phyloP scores from a whole-genome alignment of 1,140 invertebrate species.

The Telenomus remus region DNA sequence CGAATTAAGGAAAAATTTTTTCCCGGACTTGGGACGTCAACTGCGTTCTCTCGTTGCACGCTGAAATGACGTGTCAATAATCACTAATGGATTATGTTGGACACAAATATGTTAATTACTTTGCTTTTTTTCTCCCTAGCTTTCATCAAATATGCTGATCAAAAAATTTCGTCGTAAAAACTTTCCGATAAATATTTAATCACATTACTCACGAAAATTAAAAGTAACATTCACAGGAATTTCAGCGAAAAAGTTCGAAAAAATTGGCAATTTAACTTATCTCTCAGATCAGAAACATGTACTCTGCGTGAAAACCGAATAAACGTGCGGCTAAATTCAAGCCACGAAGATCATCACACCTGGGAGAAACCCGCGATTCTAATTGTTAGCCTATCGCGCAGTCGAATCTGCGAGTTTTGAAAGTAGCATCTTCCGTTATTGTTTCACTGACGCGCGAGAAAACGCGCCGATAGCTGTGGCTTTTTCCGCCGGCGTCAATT shows the following conservation, averaged over 20 bases:
- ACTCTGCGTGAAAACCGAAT: not conserved
- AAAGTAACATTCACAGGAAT: too few species aligned
- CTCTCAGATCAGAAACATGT: too few species aligned
- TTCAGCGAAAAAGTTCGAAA: too few species aligned
- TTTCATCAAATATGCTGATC: not conserved
- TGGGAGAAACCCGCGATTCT: conserved; percentile 8
- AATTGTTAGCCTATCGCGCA: conserved; percentile 6
- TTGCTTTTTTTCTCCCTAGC: not conserved
- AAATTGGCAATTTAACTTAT: too few species aligned
- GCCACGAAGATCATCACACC: not conserved
- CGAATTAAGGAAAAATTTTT: conserved; percentile 36
- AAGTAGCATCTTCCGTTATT: conserved; percentile 13
- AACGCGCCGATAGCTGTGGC: conserved; percentile 5
- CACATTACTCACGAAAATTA: too few species aligned
- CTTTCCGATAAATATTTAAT: too few species aligned
- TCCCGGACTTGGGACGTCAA: conserved; percentile 10
- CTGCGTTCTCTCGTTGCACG: conserved; percentile 14
- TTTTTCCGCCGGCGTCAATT: conserved; percentile 38
- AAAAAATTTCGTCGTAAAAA: not conserved
- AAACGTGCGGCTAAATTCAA: not conserved
- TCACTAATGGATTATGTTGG: conserved; percentile 36
- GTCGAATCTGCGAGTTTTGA: not conserved
- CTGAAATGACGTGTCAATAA: conserved; percentile 29
- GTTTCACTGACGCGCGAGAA: conserved; percentile 8
- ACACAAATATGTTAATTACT: conserved; percentile 29